Base-by-base conservation (phyloP, 2,888 invertebrate genomes). In the Catonia carolina region DNA sequence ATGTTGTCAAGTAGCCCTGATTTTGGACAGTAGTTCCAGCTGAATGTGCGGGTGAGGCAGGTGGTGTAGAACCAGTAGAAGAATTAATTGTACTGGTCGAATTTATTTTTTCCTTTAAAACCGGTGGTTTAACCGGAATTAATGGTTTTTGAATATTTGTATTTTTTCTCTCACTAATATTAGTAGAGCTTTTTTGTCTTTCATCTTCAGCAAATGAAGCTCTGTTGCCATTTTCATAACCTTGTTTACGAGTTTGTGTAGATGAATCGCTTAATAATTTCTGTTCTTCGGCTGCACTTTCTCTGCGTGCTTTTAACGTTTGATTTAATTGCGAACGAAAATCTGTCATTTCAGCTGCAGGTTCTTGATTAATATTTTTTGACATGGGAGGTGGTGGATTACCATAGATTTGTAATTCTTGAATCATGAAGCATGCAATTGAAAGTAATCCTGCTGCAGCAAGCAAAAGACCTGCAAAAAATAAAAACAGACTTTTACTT, bases 271-370 rank as follows among this genome's bases (percentile, higher is more conserved):
- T 27, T 22, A 54, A 50, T 14, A 58, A 36, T 17, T 42, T 53
- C 22, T 58, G 58, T 22, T 58, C 54, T 45, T 58, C 58, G 15
- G 53, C 58, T 42, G 47, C 23, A 42, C 41, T 35, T 17, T 53
- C 39, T 51, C 53, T 22, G 22, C 50, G 39, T 27, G 48, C 41
- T 18, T 58, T 58, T 10, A 42, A 7, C 22, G 42, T 33, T 47
- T 23, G 47, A 50, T 58, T 57, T 48, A 48, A 47, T 20, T 48
- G 48, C 10, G 57, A 7, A 10, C 57, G 37, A 31, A 57, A 57
- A 39, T 57, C 57, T 20, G 48, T 48, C 53, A 57, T 53, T 49
- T 57, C 57, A n/a, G 53, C 53, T 20, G 20, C 41, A 45, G 22
- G 23, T 5, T 10, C 45, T 23, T 17, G 23, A 22, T 22, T 14